These are phyloP conservation scores for Coenobita brevimanus DNA, from an alignment of 1,140 invertebrate genomes.

Conservation along the genomic window DNA sequence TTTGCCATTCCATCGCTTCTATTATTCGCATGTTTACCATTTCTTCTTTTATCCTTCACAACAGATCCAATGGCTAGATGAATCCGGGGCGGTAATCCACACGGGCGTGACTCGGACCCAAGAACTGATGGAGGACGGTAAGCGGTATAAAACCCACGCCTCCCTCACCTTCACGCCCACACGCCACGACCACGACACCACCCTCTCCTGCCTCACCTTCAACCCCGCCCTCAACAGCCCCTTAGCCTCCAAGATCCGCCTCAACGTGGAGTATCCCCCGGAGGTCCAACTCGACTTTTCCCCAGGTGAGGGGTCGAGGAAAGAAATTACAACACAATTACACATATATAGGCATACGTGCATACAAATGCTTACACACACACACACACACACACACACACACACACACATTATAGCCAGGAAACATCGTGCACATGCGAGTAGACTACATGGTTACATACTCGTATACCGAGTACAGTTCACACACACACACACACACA, in stretches of 20 bases:
- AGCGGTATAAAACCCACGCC: slow-evolving; percentile 86
- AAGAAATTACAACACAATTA: not conserved
- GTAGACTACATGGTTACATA: no score
- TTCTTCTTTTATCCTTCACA: no score
- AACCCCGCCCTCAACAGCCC: slow-evolving; percentile 65
- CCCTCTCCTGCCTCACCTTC: slow-evolving; percentile 84
- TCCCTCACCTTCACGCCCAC: slow-evolving; percentile 87
- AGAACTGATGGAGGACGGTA: slow-evolving; percentile 77
- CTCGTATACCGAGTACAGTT: no score
- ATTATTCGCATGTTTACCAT: not conserved
- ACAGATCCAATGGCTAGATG: slow-evolving; percentile 52
- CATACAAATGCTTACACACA: no score
- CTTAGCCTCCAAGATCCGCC: slow-evolving; percentile 37
- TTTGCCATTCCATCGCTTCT: not conserved
- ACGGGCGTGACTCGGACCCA: slow-evolving; percentile 8
- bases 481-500: no score
- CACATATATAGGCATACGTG: not conserved
- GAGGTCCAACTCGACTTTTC: slow-evolving; percentile 59
- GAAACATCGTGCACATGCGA: no score
- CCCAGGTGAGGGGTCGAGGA: slow-evolving; percentile 39
- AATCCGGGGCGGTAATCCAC: slow-evolving; percentile 24
- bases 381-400: not conserved
- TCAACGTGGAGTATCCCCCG: slow-evolving; percentile 67
- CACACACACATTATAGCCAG: no score
- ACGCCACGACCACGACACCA: slow-evolving; percentile 91